A percentile compares a stretch with the other conserved stretches of the same genome.
phyloP scores from a whole-genome alignment of 35 echinoderm and acorn worm genomes.

The Stichopus chloronotus region DNA sequence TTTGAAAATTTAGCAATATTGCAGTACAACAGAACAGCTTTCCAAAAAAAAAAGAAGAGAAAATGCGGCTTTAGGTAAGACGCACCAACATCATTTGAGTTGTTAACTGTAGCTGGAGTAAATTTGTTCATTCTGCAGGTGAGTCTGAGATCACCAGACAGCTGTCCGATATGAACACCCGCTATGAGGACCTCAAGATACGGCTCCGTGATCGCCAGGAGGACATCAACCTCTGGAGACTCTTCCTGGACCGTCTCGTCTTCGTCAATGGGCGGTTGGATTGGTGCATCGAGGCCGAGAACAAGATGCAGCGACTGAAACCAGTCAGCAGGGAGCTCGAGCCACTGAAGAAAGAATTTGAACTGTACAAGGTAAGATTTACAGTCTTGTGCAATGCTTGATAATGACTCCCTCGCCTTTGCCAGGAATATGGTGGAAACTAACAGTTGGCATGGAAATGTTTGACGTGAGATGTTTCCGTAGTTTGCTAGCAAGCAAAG shows the following conservation, averaged over 20 bases:
- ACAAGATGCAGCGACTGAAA: conserved; percentile 72
- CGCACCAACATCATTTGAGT: too few relatives aligned
- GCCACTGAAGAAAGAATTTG: conserved; percentile 84
- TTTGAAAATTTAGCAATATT: too few relatives aligned
- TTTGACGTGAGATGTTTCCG: too few relatives aligned
- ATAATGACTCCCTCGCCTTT: too few relatives aligned
- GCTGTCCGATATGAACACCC: conserved; percentile 75
- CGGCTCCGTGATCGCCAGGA: conserved; percentile 83
- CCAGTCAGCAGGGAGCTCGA: conserved; percentile 87
- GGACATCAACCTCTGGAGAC: conserved; percentile 80
- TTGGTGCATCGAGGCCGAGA: conserved; percentile 86
- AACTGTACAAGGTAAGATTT: conserved; percentile 80
- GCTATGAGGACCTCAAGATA: conserved; percentile 84
- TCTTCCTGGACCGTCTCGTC: conserved; percentile 86
- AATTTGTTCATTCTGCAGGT: conserved; percentile 53
- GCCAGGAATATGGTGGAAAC: too few relatives aligned
- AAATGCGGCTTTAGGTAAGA: too few relatives aligned
- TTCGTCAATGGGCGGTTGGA: conserved; percentile 84
- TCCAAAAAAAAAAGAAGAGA: too few relatives aligned
- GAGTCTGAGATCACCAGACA: conserved; percentile 85
- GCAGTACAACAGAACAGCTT: too few relatives aligned
- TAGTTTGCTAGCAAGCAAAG: too few relatives aligned
- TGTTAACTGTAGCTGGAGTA: too few relatives aligned
- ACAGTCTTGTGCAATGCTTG: neutral
- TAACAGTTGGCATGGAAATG: too few relatives aligned